Base-by-base conservation (phyloP, 2,113 vertebrate species). In the Elephantulus edwardii region DNA sequence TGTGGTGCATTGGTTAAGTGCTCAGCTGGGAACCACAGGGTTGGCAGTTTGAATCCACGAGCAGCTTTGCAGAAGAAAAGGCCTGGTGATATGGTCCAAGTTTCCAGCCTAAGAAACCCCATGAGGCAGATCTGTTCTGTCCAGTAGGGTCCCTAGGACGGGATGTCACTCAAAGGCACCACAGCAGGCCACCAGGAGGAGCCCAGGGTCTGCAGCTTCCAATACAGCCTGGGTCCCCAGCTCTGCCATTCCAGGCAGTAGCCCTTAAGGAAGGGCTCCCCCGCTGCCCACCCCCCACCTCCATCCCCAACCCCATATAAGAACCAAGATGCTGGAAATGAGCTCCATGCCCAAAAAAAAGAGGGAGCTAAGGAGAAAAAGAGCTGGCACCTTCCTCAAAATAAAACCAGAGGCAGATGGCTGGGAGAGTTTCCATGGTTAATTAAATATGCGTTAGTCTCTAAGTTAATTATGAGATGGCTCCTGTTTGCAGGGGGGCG, bases 391-490 rank as follows among this genome's bases (percentile, higher is more conserved):
- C 44, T 93, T 89, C 44, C 94, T 95, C 83, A 54, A 82, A 95
- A 92, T 95, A 88, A 94, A 93, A 96, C 92, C 93, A 94, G 77
- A 94, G 91, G 92, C 96, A 96, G 95, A 95, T 94, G 95, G 96
- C 52, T 35, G 88, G 92, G 81, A 95, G 92, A 79, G 75, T 93
- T 93, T 95, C 91, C 91, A 93, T 91, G 82, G 92, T 93, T 96
- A 89, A 94, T 96, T 93, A 95, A 95, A 95, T 91, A 93, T 95
- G 95, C 93, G 92, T 93, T 88, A 89, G 90, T 88, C 88, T 94
- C 92, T 92, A 95, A 96, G 93, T 93, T 96, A 95, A 96, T 96
- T 95, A 92, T 83, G 50, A 95, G 71, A 75, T 48, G 50, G 83
- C 76, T 94, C 86, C 91, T 88, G 62, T 24, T 7, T 35, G 68